These are phyloP conservation scores for Troglohyphantes excavatus DNA, from an alignment of 2,888 invertebrate genomes.

Conservation along the genomic window DNA sequence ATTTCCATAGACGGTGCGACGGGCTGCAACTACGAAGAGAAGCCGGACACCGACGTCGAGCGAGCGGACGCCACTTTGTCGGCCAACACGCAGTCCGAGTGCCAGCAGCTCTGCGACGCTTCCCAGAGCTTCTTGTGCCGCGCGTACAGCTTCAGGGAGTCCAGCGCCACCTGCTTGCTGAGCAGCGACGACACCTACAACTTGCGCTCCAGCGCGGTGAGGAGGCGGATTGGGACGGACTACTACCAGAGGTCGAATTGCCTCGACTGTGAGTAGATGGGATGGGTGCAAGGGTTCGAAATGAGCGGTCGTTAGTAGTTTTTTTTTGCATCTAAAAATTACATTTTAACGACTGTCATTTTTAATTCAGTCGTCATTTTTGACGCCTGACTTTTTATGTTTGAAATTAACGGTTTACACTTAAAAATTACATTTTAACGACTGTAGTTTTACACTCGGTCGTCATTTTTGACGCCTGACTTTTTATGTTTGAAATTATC, in stretches of 20 bases:
- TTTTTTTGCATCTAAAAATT: no score
- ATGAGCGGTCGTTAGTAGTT: no score
- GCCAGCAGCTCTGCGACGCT: conserved; percentile 81
- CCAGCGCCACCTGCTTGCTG: conserved; percentile 81
- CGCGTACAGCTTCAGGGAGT: conserved; percentile 81
- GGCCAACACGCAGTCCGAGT: conserved; percentile 80
- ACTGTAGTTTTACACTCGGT: no score
- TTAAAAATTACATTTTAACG: no score
- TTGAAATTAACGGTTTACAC: no score
- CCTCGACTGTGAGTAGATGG: conserved; percentile 81
- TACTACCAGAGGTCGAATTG: conserved; percentile 81
- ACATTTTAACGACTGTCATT: no score
- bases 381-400: no score
- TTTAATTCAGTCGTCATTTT: no score
- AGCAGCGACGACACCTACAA: conserved; percentile 81
- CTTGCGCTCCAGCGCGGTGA: conserved; percentile 80
- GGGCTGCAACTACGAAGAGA: conserved; percentile 80
- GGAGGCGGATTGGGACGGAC: conserved; percentile 79
- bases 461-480: no score
- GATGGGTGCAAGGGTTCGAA: no score
- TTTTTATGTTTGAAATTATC: no score
- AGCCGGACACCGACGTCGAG: conserved; percentile 79
- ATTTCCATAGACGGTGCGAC: conserved; percentile 70
- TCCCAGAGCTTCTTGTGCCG: conserved; percentile 82
- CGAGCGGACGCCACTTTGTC: conserved; percentile 79